Conservation (phyloP, 2,888 invertebrate species). For the Brachypterus glaber region DNA sequence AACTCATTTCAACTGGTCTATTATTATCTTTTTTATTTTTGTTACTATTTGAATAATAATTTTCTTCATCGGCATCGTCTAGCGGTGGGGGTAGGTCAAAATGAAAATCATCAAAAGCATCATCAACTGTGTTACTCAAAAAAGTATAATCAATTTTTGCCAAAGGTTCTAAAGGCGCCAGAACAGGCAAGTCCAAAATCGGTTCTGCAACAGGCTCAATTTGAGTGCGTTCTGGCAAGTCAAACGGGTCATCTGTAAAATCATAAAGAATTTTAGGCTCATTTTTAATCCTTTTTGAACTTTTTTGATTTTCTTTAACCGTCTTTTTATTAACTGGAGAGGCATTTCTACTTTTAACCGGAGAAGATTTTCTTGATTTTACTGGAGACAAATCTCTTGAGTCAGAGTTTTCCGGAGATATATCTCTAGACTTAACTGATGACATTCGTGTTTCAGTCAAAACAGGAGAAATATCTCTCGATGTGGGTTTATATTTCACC, state of each 20-base stretch:
- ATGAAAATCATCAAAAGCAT: constrained; percentile 8
- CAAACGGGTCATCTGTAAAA: neutral
- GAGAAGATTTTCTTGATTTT: too few species aligned
- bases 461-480: too few species aligned
- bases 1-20: constrained; percentile 5
- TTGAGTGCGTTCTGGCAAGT: neutral
- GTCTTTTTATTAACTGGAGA: too few species aligned
- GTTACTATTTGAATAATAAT: constrained; percentile 20
- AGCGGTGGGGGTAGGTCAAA: constrained; percentile 24
- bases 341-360: too few species aligned
- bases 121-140: constrained; percentile 2
- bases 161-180: constrained; percentile 5
- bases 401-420: too few species aligned
- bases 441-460: too few species aligned
- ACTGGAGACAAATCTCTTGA: too few species aligned
- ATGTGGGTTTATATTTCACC: too few species aligned
- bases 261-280: neutral
- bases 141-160: constrained; percentile 8
- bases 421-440: too few species aligned
- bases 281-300: neutral
- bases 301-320: neutral
- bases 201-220: constrained; percentile 5
- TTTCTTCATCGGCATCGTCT: constrained; percentile 27
- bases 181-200: constrained; percentile 9
- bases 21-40: constrained; percentile 5